Evolutionary conservation across 2,888 invertebrate species (phyloP), one percentile per base, ranked within the genome.

Genomic region (Dolichomitus sp.): DNA sequence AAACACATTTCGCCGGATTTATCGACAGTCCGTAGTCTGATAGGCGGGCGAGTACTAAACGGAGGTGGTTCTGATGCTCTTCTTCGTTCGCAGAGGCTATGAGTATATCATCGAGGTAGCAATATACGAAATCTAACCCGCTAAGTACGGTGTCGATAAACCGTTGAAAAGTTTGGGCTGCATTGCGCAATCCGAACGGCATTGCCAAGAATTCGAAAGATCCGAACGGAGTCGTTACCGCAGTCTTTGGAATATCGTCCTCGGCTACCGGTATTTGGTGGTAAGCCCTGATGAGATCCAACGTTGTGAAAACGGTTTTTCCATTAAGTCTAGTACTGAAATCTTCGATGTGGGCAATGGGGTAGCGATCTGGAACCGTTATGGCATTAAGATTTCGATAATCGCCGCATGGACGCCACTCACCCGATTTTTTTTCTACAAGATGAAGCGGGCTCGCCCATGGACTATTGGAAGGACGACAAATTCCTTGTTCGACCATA

Each of bases 401-500:
- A 50, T 91, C 90, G 2, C 89, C 89, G 73, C 90, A 91, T 23
- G 23, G 23, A 23, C 23, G 23, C 23, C 23, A 23, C 23, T 23
- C 23, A 1, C 23, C 23, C 2, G 23, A 23, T 23, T 23, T 23
- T 23, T 23, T 23, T 23, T 23, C 23, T 1, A 23, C 23, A 1
- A 23, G 65, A 74, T 90, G 91, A 0, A 94, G 84, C 1, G 93
- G 94, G 52, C 90, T 92, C 0, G 94, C 88, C 93, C 93, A 94
- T 2, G 87, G 83, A 50, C 93, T 93, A 5, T 89, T 90, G 0
- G 94, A 94, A 0, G 93, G 94, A 3, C 93, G 87, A 48, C 93
- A 93, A 14, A 94, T 93, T 0, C 93, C 94, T 30, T 88, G 80
- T 30, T 93, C 88, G 4, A 90, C 80, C 91, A 93, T 90, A 0